A percentile compares a stretch with the other conserved stretches of the same genome.
Evolutionary conservation across 2,113 vertebrate species (phyloP).

Genomic region (Pavo muticus): DNA sequence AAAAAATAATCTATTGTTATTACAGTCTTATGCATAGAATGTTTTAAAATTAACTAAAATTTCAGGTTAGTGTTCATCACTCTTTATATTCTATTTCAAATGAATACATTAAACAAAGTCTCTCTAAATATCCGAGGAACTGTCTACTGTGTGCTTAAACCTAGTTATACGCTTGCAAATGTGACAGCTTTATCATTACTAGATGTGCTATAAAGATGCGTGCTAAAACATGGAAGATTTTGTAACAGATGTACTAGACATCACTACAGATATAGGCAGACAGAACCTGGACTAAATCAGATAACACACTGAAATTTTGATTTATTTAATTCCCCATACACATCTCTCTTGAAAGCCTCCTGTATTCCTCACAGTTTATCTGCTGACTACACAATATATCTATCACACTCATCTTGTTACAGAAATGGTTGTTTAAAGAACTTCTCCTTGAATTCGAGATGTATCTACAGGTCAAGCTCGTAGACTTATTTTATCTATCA

Average conservation of each 20-base stretch:
- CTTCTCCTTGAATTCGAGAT: not conserved
- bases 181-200: not conserved
- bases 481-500: not conserved
- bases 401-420: not conserved
- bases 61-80: not conserved
- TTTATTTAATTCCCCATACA: not conserved
- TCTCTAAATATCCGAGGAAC: not conserved
- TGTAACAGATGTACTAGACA: not conserved
- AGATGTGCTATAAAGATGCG: not conserved
- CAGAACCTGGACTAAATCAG: not conserved
- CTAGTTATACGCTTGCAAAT: no score
- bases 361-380: not conserved
- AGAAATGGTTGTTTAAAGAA: not conserved
- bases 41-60: not conserved
- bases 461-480: not conserved
- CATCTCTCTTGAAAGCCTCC: accelerated
- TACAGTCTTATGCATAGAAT: no score
- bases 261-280: not conserved
- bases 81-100: not conserved
- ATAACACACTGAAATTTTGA: not conserved
- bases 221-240: not conserved
- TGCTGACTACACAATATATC: not conserved
- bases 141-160: not conserved
- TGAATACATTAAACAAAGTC: not conserved
- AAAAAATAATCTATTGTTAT: not conserved